phyloP scores from a whole-genome alignment of 2,888 invertebrate genomes.

The Nasonia oneida region DNA sequence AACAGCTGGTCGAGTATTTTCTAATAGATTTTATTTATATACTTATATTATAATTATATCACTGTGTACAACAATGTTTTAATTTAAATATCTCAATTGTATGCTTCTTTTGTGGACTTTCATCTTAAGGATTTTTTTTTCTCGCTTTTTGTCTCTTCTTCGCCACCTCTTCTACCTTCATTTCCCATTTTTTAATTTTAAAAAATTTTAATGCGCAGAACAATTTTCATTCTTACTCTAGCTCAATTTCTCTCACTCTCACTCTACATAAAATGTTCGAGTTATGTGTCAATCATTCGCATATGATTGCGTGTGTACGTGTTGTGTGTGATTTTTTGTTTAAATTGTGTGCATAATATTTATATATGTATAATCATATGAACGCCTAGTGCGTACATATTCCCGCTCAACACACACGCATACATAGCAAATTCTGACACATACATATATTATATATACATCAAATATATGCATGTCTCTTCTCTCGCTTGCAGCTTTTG shows the following conservation, averaged over 20 bases:
- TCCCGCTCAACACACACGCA: constrained; percentile 66
- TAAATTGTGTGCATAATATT: constrained; percentile 61
- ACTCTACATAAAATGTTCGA: constrained; percentile 72
- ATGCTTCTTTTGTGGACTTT: constrained; percentile 76
- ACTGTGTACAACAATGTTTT: constrained; percentile 79
- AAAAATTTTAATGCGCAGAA: constrained; percentile 77
- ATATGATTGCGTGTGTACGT: constrained; percentile 71
- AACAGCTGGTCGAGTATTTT: constrained; percentile 70
- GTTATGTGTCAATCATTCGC: constrained; percentile 73
- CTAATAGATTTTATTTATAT: constrained; percentile 80
- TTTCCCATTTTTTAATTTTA: constrained; percentile 71
- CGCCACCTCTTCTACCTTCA: constrained; percentile 52
- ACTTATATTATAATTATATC: constrained; percentile 80
- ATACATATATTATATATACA: constrained; percentile 64
- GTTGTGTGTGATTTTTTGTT: constrained; percentile 65
- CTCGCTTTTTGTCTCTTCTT: constrained; percentile 54
- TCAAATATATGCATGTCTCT: constrained; percentile 48
- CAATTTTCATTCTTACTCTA: constrained; percentile 67
- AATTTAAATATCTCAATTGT: constrained; percentile 78
- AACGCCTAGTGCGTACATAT: constrained; percentile 64
- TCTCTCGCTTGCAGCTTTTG: constrained; percentile 42
- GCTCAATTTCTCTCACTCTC: constrained; percentile 60
- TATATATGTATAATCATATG: constrained; percentile 57
- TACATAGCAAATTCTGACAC: constrained; percentile 64
- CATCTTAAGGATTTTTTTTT: constrained; percentile 68